These are phyloP conservation scores for Ganaspis brasiliensis DNA, from an alignment of 2,888 invertebrate species.

Conservation along the genomic window DNA sequence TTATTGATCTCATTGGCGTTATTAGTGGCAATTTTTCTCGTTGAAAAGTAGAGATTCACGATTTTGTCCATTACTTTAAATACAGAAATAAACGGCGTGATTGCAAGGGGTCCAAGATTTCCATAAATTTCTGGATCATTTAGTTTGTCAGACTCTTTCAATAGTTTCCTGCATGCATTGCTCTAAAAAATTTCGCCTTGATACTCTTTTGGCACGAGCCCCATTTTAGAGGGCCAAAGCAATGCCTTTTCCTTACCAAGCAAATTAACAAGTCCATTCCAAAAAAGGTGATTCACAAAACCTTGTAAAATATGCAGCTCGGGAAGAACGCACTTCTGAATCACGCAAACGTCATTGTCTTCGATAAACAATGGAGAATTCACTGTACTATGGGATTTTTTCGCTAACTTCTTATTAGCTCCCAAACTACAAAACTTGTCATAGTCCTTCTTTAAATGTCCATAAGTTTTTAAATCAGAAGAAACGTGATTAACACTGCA, in stretches of 20 bases:
- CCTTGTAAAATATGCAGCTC: conserved; percentile 38
- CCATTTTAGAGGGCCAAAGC: conserved; percentile 33
- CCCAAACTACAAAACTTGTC: conserved; percentile 30
- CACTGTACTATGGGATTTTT: conserved; percentile 29
- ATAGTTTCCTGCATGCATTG: neutral
- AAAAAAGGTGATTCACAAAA: neutral
- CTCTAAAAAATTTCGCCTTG: conserved; percentile 12
- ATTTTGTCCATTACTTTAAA: too few species aligned
- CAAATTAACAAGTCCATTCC: conserved; percentile 19
- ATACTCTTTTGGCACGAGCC: conserved; percentile 8
- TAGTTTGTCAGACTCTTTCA: conserved; percentile 15
- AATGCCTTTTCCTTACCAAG: conserved; percentile 41
- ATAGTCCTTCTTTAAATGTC: conserved; percentile 27
- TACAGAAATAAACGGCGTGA: too few species aligned
- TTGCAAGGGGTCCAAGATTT: neutral
- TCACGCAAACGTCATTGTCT: conserved; percentile 33
- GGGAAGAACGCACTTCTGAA: conserved; percentile 21
- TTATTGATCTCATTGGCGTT: neutral
- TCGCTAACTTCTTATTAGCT: conserved; percentile 13
- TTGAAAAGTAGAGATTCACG: too few species aligned
- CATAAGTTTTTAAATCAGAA: conserved; percentile 39
- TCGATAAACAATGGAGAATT: conserved; percentile 35
- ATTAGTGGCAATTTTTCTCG: too few species aligned
- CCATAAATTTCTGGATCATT: conserved; percentile 30
- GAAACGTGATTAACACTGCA: conserved; percentile 27